phyloP scores from a whole-genome alignment of 2,113 vertebrate genomes.

The Oncorhynchus mykiss region DNA sequence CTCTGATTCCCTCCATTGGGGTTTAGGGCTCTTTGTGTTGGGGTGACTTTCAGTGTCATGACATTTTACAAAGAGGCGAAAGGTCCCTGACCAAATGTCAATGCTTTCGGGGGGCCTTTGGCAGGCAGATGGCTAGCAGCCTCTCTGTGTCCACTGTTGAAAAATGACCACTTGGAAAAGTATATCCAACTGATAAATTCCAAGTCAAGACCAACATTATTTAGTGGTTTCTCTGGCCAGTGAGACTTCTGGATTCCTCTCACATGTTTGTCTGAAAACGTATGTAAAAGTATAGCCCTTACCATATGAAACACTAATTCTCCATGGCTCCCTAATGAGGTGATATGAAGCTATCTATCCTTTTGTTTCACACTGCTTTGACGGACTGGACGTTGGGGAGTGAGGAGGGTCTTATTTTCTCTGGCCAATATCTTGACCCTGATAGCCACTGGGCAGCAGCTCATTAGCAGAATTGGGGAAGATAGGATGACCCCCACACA shows the following conservation, averaged over 20 bases:
- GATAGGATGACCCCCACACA: too few relatives aligned
- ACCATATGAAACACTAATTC: neutral
- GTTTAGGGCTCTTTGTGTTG: slow-evolving; percentile 28
- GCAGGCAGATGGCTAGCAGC: slow-evolving; percentile 67
- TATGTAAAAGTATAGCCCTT: neutral
- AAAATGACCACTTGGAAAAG: neutral
- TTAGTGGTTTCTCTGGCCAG: too few relatives aligned
- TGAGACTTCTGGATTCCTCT: neutral
- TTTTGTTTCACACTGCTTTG: neutral
- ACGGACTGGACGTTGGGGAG: neutral
- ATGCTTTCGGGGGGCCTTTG: slow-evolving; percentile 17
- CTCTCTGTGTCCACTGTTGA: neutral
- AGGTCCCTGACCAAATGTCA: slow-evolving; percentile 69
- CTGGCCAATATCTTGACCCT: slow-evolving; percentile 36
- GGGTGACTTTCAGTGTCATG: slow-evolving; percentile 53
- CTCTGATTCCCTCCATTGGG: slow-evolving; percentile 6
- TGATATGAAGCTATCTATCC: neutral
- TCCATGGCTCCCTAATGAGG: neutral
- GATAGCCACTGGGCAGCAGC: neutral
- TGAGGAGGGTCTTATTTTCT: slow-evolving; percentile 24
- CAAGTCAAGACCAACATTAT: neutral
- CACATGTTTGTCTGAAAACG: neutral
- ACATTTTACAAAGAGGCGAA: slow-evolving; percentile 66
- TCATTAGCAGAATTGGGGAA: slow-evolving; percentile 11
- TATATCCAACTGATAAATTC: neutral